Conservation (phyloP, 2,797 vertebrate genomes). For the Falco rusticolus region DNA sequence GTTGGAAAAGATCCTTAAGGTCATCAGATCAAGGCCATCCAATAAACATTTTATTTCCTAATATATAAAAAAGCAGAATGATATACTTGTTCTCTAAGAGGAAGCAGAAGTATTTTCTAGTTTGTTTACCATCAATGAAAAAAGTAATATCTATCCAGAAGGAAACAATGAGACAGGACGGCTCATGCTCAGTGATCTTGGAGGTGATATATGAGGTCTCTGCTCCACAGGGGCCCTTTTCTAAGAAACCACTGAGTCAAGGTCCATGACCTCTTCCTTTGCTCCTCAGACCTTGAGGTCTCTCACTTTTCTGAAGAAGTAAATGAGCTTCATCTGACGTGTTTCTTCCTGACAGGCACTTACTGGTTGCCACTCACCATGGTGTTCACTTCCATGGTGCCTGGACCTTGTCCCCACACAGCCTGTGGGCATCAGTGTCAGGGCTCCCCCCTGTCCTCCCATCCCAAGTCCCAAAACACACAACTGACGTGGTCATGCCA, state of each 20-base stretch:
- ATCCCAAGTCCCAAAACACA: neutral
- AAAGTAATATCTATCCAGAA: neutral
- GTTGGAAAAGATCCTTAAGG: no score
- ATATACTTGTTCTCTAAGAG: neutral
- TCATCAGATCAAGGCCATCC: neutral
- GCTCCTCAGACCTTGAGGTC: neutral
- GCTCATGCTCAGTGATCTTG: fast-evolving
- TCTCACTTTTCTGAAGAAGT: neutral
- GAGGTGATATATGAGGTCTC: neutral
- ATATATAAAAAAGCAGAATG: neutral
- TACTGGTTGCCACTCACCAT: fast-evolving
- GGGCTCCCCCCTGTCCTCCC: neutral
- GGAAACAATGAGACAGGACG: neutral
- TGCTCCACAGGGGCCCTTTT: neutral
- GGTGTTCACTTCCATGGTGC: no score
- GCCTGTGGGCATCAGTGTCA: fast-evolving
- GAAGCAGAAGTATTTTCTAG: neutral
- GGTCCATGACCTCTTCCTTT: neutral
- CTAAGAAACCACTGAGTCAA: neutral
- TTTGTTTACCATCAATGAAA: neutral
- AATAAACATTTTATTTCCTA: neutral
- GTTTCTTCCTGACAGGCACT: neutral
- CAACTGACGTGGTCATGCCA: no score
- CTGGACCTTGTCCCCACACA: fast-evolving
- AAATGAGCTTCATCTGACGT: neutral